Evolutionary conservation across 2,888 invertebrate species (phyloP).

Genomic region (Heliconius charithonia): DNA sequence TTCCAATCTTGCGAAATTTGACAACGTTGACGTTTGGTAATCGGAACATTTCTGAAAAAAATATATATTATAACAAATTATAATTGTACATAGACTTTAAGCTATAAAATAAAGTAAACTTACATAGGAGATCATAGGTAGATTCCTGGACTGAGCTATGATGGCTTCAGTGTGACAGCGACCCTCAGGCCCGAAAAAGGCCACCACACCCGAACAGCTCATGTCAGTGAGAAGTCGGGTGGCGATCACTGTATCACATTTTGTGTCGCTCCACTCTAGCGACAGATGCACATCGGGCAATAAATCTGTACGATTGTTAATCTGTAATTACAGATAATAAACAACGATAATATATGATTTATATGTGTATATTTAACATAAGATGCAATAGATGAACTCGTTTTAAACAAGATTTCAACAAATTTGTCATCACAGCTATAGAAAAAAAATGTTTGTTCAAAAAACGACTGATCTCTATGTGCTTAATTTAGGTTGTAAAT

Average conservation of each 20-base stretch:
- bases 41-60: conserved; percentile 96
- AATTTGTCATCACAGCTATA: background rate
- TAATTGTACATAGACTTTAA: background rate
- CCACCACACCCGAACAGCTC: conserved; percentile 94
- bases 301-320: conserved; percentile 87
- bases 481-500: background rate
- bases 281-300: conserved; percentile 89
- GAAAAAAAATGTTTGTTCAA: background rate
- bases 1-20: conserved; percentile 96
- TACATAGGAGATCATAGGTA: conserved; percentile 99
- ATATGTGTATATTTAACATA: too few relatives aligned
- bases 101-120: conserved; percentile 74
- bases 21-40: conserved; percentile 92
- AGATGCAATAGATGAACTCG: too few relatives aligned
- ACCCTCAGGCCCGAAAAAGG: conserved; percentile 98
- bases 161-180: conserved; percentile 97
- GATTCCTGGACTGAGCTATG: conserved; percentile 95
- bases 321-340: conserved; percentile 72
- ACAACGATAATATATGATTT: too few relatives aligned
- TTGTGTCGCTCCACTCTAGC: conserved; percentile 92
- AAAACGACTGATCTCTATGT: background rate
- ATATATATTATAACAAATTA: background rate
- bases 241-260: conserved; percentile 92
- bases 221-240: conserved; percentile 94
- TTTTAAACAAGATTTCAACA: too few relatives aligned